Evolutionary conservation across 2,888 invertebrate genomes (phyloP), one percentile per base, ranked within the genome.

Genomic region (Drosophila infuscata): DNA sequence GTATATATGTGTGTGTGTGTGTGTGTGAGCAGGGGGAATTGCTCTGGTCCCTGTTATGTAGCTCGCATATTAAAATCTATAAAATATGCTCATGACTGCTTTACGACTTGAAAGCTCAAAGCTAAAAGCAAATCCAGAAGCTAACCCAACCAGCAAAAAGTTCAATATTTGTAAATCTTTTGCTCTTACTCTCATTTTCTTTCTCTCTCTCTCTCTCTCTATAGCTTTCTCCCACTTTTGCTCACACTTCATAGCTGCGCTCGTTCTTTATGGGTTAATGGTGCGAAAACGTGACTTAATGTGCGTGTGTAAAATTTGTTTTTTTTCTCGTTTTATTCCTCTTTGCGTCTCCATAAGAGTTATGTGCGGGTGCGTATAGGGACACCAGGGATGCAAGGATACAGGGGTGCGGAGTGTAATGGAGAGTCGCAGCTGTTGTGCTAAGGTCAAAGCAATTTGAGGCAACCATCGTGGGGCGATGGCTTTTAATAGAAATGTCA

Each of bases 271-370:
- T 91, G 92, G 91, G 91, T 91, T 91, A 91, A 91, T 91, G 91
- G 91, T 91, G 92, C 90, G 91, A 91, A 91, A 92, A 91, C 91
- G 91, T 91, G 91, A 91, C 91, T 92, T 91, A 91, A 91, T 91
- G 86, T 86, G 81, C 89, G 86, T 89, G 89, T 87, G 88, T 80
- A 80, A 70, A 80, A 86, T 86, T 84, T 84, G 72, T 69, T 78
- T 76, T 74, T 72, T 57, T 66, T 69, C 49, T 70, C 53, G 62
- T 70, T 74, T 60, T 53, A 69, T 78, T 77, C 69, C 49, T 43
- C 61, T 76, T 58, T 61, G 76, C 67, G 65, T 65, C 71, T 41
- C 61, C 68, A 74, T 63, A 79, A 83, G 87, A 85, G 82, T 85
- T 89, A 87, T 84, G 85, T 73, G 70, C 62, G 65, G 67, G 71